Percentiles rank a stretch among this genome's conserved stretches.
Evolutionary conservation across 1,140 invertebrate genomes (phyloP).

Genomic region (Diorhabda elongata): DNA sequence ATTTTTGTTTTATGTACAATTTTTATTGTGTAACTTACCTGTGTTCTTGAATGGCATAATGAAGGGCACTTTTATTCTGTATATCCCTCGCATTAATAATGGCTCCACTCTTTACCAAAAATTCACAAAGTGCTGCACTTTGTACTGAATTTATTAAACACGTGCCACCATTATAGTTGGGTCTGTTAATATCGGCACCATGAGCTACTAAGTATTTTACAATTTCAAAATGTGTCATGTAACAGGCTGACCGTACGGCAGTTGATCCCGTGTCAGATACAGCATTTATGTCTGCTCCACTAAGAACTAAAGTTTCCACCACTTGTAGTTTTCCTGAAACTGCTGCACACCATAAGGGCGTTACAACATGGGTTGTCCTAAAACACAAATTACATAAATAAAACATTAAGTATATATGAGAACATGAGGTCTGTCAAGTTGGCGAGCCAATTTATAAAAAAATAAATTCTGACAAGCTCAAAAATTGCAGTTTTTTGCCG

Average conservation of each 20-base stretch:
- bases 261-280: slow-evolving; percentile 86
- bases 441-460: too few relatives aligned
- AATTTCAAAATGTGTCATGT: slow-evolving; percentile 86
- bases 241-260: slow-evolving; percentile 84
- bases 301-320: slow-evolving; percentile 70
- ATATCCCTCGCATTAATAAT: slow-evolving; percentile 84
- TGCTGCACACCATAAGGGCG: slow-evolving; percentile 89
- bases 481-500: too few relatives aligned
- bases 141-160: slow-evolving; percentile 93
- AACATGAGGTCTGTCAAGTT: too few relatives aligned
- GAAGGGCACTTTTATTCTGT: slow-evolving; percentile 86
- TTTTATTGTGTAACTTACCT: slow-evolving; percentile 40
- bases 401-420: too few relatives aligned
- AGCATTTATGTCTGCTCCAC: slow-evolving; percentile 80
- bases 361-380: slow-evolving; percentile 73
- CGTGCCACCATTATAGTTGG: slow-evolving; percentile 90
- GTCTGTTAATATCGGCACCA: slow-evolving; percentile 79
- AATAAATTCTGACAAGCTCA: too few relatives aligned
- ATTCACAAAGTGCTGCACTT: slow-evolving; percentile 75
- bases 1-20: slow-evolving; percentile 48
- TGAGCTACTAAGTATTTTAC: slow-evolving; percentile 74
- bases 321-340: slow-evolving; percentile 80
- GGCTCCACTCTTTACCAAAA: slow-evolving; percentile 72
- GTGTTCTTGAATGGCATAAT: slow-evolving; percentile 91
- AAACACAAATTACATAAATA: not conserved